A percentile compares a stretch with the other conserved stretches of the same genome.
phyloP scores from a whole-genome alignment of 2,113 vertebrate genomes.

The Campylomormyrus tamandua region DNA sequence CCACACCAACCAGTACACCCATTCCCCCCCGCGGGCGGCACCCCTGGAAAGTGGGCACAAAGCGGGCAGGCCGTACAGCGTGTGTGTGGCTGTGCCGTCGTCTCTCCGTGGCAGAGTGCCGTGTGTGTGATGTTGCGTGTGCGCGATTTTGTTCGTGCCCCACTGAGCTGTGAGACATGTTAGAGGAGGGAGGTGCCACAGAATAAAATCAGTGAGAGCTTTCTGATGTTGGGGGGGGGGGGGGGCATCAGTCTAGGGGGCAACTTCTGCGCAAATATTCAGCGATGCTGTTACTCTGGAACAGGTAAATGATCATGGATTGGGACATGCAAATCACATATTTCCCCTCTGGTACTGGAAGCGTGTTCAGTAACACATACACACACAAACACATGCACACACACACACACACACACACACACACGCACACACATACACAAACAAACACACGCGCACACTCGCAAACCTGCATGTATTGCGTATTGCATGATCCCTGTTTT shows the following conservation, averaged over 20 bases:
- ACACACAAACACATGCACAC: neutral
- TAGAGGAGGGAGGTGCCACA: neutral
- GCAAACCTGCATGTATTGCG: neutral
- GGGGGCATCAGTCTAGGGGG: neutral
- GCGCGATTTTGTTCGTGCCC: neutral
- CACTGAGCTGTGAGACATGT: neutral
- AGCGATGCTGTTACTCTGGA: neutral
- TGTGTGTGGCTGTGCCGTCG: slow-evolving; percentile 54
- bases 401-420: neutral
- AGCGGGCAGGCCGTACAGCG: neutral
- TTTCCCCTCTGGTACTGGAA: neutral
- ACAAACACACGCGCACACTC: neutral
- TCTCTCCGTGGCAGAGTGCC: slow-evolving; percentile 55
- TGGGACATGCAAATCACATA: neutral
- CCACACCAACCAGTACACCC: neutral
- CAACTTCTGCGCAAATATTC: neutral
- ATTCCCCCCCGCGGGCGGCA: neutral
- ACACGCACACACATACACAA: neutral
- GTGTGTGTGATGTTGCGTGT: slow-evolving; percentile 27
- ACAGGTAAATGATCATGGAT: neutral
- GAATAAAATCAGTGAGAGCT: neutral
- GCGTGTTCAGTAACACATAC: neutral
- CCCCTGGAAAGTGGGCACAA: neutral
- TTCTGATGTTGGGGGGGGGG: neutral
- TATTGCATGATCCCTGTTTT: neutral